phyloP scores from a whole-genome alignment of 1,140 invertebrate species.

The Zaprionus inermis region DNA sequence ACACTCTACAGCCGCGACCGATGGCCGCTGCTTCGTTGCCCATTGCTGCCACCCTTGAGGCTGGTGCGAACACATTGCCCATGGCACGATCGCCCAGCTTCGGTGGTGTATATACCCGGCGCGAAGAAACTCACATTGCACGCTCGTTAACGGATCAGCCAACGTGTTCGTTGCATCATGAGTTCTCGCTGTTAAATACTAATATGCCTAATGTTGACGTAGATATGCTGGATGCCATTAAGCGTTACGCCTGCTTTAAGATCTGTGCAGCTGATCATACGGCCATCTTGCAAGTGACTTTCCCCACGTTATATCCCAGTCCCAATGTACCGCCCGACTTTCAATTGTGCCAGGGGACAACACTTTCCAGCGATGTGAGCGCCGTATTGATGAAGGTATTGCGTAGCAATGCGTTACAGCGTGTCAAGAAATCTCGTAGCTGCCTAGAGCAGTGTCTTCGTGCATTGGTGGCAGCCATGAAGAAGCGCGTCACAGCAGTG shows the following conservation, averaged over 20 bases:
- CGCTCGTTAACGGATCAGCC: constrained; percentile 84
- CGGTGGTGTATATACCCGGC: constrained; percentile 48
- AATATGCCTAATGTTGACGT: constrained; percentile 94
- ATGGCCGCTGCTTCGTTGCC: constrained; percentile 61
- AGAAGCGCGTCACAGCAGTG: constrained; percentile 84
- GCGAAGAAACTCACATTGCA: constrained; percentile 75
- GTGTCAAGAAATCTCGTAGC: constrained; percentile 90
- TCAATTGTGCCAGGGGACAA: constrained; percentile 87
- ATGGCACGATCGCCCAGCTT: constrained; percentile 72
- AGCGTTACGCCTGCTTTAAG: constrained; percentile 90
- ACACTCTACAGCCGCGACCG: constrained; percentile 48
- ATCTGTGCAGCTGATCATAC: constrained; percentile 89
- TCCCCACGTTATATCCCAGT: constrained; percentile 78
- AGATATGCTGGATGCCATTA: constrained; percentile 88
- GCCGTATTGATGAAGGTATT: constrained; percentile 89
- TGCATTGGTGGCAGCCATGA: constrained; percentile 89
- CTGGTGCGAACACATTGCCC: constrained; percentile 50
- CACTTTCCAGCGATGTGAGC: constrained; percentile 86
- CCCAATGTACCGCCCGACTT: constrained; percentile 89
- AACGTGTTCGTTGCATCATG: constrained; percentile 90
- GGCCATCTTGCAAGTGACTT: constrained; percentile 89
- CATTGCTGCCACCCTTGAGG: constrained; percentile 46
- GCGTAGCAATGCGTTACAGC: constrained; percentile 89
- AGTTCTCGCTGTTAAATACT: constrained; percentile 94
- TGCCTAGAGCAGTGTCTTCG: constrained; percentile 92